phyloP scores from a whole-genome alignment of 37 sponge, comb jelly and placozoan genomes.

The Geodia barretti region DNA sequence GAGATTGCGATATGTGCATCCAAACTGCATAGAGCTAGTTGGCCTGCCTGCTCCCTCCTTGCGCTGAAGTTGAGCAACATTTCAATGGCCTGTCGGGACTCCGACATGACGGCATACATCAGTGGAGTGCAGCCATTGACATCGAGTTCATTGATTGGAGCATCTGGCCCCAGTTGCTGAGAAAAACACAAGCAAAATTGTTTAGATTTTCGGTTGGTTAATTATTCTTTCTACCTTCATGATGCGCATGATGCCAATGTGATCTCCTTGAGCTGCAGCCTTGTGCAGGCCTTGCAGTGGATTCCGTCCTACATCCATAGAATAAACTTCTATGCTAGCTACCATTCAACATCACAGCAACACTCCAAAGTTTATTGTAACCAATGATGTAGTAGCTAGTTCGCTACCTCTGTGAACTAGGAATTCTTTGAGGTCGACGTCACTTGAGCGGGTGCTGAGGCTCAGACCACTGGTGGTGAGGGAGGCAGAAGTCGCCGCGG shows the following conservation, averaged over 20 bases:
- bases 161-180: constrained; percentile 53
- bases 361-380: not conserved
- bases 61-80: constrained; percentile 78
- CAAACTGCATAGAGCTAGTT: not conserved
- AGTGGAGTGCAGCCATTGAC: constrained; percentile 77
- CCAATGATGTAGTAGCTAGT: not conserved
- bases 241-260: constrained; percentile 58
- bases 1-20: not conserved
- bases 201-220: not conserved
- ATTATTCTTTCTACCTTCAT: constrained; percentile 49
- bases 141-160: constrained; percentile 65
- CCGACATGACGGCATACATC: constrained; percentile 88
- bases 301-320: constrained; percentile 27
- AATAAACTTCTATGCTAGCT: not conserved
- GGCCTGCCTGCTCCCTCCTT: constrained; percentile 65
- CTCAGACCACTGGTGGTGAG: constrained; percentile 18
- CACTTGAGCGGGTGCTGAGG: constrained; percentile 38
- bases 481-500: not conserved
- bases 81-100: constrained; percentile 72
- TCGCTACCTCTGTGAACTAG: constrained; percentile 51
- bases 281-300: constrained; percentile 73
- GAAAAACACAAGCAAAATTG: not conserved
- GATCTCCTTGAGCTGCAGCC: constrained; percentile 69
- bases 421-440: constrained; percentile 59
- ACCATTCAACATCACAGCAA: not conserved